phyloP scores from a whole-genome alignment of 2,113 vertebrate species.

The Ophthalmolycus amberensis region DNA sequence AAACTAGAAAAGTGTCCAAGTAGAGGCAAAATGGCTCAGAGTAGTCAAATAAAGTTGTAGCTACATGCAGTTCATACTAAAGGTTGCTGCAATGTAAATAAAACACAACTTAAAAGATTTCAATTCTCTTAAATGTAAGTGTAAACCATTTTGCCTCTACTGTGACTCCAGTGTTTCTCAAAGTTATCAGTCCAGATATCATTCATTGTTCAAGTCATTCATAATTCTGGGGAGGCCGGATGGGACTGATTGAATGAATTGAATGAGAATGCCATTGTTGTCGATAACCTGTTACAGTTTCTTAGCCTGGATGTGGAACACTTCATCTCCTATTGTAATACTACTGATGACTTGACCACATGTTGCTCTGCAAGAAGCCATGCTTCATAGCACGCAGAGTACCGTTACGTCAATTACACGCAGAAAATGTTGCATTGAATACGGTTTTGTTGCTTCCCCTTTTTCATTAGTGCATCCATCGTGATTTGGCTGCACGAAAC shows the following conservation, averaged over 20 bases:
- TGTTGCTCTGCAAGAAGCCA: conserved; percentile 49
- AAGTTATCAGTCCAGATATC: not conserved
- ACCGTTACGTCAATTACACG: conserved; percentile 9
- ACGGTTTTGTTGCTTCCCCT: not conserved
- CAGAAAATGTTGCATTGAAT: conserved; percentile 16
- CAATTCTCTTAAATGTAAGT: not conserved
- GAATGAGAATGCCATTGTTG: conserved; percentile 62
- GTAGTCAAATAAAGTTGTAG: not conserved
- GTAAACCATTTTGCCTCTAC: not conserved
- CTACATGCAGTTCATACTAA: not conserved
- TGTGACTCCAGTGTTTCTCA: conserved; percentile 8
- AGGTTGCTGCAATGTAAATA: conserved; percentile 3
- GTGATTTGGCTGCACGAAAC: conserved; percentile 93
- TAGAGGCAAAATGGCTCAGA: not conserved
- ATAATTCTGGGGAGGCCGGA: conserved; percentile 55
- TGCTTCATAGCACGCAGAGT: conserved; percentile 28
- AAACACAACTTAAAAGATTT: not conserved
- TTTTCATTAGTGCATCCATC: conserved; percentile 89
- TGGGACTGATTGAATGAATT: conserved; percentile 58
- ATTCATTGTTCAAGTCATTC: conserved; percentile 58
- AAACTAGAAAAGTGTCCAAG: not conserved
- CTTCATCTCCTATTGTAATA: conserved; percentile 58
- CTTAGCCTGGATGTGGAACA: conserved; percentile 45
- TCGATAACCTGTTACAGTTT: conserved; percentile 45
- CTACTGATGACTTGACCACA: conserved; percentile 66